Evolutionary conservation across 1,140 invertebrate genomes (phyloP).

Genomic region (Colletes latitarsis): DNA sequence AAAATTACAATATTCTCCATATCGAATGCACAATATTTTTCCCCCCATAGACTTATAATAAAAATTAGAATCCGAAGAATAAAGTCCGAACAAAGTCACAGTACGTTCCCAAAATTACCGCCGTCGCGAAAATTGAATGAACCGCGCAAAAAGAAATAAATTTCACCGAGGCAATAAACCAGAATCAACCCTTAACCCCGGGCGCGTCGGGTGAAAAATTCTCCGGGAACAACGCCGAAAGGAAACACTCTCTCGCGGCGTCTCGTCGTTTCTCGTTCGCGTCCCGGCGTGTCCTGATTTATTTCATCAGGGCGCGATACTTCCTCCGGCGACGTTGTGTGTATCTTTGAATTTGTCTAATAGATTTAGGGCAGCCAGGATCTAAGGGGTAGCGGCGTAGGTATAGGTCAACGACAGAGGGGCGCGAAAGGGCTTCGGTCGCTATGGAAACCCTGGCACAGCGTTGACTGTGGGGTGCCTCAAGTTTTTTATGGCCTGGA

Average conservation of each 20-base stretch:
- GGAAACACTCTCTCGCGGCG: too few species aligned
- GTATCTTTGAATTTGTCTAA: conserved; percentile 49
- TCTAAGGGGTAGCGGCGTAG: conserved; percentile 53
- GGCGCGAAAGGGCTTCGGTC: conserved; percentile 72
- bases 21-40: too few species aligned
- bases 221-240: not conserved
- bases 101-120: too few species aligned
- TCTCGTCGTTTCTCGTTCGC: not conserved
- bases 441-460: conserved; percentile 74
- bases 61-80: too few species aligned
- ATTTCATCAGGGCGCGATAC: conserved; percentile 21
- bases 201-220: not conserved
- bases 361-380: conserved; percentile 52
- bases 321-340: conserved; percentile 17
- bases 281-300: not conserved
- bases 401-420: conserved; percentile 53
- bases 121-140: too few species aligned
- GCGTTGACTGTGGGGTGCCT: conserved; percentile 72
- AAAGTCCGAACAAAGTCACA: too few species aligned
- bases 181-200: too few species aligned
- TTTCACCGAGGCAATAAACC: too few species aligned
- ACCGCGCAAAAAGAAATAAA: too few species aligned
- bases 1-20: too few species aligned
- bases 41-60: too few species aligned
- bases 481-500: conserved; percentile 74